A percentile compares a stretch with the other conserved stretches of the same genome.
These are phyloP conservation scores for Cynopterus brachyotis DNA, from an alignment of 2,113 vertebrate species.

Conservation along the genomic window DNA sequence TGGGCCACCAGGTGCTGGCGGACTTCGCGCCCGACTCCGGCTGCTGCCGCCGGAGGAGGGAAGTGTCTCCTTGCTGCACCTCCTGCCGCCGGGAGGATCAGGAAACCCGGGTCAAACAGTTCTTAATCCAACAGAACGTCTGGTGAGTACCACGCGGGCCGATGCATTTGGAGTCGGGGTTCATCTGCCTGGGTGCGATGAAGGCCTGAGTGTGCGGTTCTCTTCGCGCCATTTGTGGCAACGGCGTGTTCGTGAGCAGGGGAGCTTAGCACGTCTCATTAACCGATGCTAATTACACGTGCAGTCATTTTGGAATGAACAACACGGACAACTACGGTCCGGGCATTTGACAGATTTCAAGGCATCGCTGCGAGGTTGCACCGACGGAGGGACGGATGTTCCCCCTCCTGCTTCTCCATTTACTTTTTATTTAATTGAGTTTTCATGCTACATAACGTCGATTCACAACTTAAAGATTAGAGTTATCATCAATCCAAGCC, in stretches of 20 bases:
- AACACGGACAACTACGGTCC: slow-evolving; percentile 46
- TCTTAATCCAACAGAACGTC: neutral
- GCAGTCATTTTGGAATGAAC: slow-evolving; percentile 79
- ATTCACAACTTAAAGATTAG: slow-evolving; percentile 50
- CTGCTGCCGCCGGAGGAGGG: neutral
- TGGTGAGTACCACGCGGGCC: neutral
- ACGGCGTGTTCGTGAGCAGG: slow-evolving; percentile 58
- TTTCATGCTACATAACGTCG: slow-evolving; percentile 61
- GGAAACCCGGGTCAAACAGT: neutral
- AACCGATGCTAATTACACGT: slow-evolving; percentile 79
- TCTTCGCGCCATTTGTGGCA: slow-evolving; percentile 71
- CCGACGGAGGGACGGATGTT: slow-evolving; percentile 27
- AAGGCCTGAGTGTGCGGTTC: slow-evolving; percentile 51
- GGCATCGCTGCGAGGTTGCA: slow-evolving; percentile 57
- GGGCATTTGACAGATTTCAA: slow-evolving; percentile 30
- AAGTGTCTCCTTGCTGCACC: neutral
- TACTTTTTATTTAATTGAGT: slow-evolving; percentile 65
- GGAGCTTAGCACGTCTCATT: slow-evolving; percentile 68
- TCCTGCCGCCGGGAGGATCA: neutral
- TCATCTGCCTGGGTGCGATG: slow-evolving; percentile 69
- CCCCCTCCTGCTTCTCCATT: slow-evolving; percentile 31
- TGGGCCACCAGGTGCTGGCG: no score
- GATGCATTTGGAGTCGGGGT: slow-evolving; percentile 58
- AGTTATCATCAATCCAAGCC: slow-evolving; percentile 55
- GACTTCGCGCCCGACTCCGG: neutral